Percentiles rank a stretch among this genome's conserved stretches.
phyloP scores from a whole-genome alignment of 2,888 invertebrate species.

The Bellardia bayeri region DNA sequence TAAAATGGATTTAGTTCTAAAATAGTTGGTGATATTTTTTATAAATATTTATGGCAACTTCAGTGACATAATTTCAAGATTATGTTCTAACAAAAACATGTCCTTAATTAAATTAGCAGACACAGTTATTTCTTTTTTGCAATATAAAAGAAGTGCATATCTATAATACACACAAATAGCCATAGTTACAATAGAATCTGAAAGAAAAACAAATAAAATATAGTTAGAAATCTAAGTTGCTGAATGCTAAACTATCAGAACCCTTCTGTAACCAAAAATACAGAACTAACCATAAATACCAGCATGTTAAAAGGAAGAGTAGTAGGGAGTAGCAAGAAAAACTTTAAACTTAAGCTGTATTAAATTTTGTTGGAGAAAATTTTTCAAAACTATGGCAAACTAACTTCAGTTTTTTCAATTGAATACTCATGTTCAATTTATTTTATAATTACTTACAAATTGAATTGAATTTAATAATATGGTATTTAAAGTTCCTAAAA shows the following conservation, averaged over 20 bases:
- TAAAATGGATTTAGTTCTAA: too few species aligned
- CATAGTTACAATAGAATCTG: background rate
- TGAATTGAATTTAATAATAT: background rate
- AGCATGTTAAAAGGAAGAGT: background rate
- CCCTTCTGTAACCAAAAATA: background rate
- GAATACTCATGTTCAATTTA: constrained; percentile 3
- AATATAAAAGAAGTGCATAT: background rate
- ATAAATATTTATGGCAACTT: too few species aligned
- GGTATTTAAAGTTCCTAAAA: background rate
- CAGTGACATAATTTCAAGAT: background rate
- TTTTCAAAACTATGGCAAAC: background rate
- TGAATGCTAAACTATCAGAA: background rate
- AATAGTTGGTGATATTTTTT: too few species aligned
- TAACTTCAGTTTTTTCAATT: background rate
- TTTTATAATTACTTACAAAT: background rate
- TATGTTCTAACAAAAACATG: background rate
- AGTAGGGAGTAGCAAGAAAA: background rate
- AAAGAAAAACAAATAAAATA: too few species aligned
- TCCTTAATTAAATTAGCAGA: constrained; percentile 18
- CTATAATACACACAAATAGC: background rate
- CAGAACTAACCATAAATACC: background rate
- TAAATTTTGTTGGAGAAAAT: background rate
- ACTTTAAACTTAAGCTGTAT: background rate
- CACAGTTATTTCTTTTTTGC: background rate
- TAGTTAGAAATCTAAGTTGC: background rate